Percentiles rank a stretch among this genome's conserved stretches.
Evolutionary conservation across 2,797 vertebrate species (phyloP).

Genomic region (Enteromius afrohamiltoni): DNA sequence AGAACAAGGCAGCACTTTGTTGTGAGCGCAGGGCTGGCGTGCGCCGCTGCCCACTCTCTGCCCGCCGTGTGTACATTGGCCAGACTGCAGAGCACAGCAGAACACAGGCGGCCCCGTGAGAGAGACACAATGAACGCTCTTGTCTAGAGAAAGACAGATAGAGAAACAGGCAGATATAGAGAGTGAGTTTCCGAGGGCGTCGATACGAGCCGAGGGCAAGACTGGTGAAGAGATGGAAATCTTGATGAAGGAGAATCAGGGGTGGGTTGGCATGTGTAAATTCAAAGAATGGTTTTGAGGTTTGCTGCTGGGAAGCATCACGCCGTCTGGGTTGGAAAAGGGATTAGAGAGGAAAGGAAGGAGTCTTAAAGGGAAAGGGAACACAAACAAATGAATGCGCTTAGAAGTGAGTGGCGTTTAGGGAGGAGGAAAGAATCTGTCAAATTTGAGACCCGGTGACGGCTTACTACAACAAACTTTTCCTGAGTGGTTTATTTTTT

Average conservation of each 20-base stretch:
- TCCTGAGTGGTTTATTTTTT: background rate
- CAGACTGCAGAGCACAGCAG: constrained; percentile 52
- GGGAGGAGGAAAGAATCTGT: constrained; percentile 7
- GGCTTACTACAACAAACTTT: background rate
- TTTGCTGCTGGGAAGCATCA: constrained; percentile 51
- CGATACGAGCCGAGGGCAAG: background rate
- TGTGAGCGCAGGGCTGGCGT: constrained; percentile 31
- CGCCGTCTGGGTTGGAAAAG: constrained; percentile 48
- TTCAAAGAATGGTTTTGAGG: constrained; percentile 29
- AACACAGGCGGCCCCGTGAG: constrained; percentile 43
- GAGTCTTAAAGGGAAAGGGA: constrained; percentile 24
- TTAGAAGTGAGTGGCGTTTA: background rate
- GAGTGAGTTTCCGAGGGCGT: constrained; percentile 29
- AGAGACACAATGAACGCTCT: constrained; percentile 60
- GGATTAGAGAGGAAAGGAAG: constrained; percentile 46
- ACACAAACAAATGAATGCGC: constrained; percentile 29
- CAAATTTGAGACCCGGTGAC: constrained; percentile 5
- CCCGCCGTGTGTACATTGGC: constrained; percentile 62
- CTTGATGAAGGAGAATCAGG: constrained; percentile 32
- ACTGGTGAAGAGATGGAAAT: constrained; percentile 41
- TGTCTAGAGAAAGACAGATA: constrained; percentile 49
- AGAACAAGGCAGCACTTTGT: constrained; percentile 59
- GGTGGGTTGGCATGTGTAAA: constrained; percentile 18
- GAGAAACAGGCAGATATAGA: constrained; percentile 20
- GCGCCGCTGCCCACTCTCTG: constrained; percentile 42